Evolutionary conservation across 2,113 vertebrate genomes (phyloP), one percentile per base, ranked within the genome.

Genomic region (Dromaius novaehollandiae): DNA sequence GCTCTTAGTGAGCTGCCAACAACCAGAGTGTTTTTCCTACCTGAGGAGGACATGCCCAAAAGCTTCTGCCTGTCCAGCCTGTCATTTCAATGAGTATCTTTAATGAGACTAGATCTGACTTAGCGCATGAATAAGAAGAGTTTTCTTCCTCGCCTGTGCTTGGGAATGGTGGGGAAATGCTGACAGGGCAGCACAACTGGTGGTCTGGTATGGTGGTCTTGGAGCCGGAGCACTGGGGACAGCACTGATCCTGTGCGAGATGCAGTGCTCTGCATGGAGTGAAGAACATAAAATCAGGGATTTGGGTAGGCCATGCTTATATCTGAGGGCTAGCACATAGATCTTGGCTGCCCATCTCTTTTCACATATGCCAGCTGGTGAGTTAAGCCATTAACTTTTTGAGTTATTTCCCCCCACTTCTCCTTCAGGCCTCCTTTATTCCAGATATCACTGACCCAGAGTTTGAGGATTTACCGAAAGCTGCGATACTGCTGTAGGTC

Each of bases 241-340:
- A 66, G 51, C 1, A 4, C 51, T 25, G n/a, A 25, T 26, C 56
- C 9, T 1, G 1, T 8, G 13, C 0, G 1, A 81, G 28, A 6
- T 44, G 46, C 56, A 48, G 76, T 13, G 3, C 58, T 48, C 44
- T 38, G 11, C 14, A 16, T 26, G 66, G 30, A 8, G 7, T 2
- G 4, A 85, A 71, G 82, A 71, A 21, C 36, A 61, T 40, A 48
- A 79, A 84, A 56, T 28, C 20, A 36, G 44, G 73, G 48, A 26
- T 84, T 36, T 58, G 32, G 7, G 25, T 7, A 53, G 38, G 38
- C 48, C 68, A 51, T 20, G 58, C 40, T 20, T 51, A 1, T 21
- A 32, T 58, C 44, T 89, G 71, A 70, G 69, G 60, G 42, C 32
- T 0, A 83, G 50, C 50, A 70, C 26, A 25, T 24, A 65, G 36